Base-by-base conservation (phyloP, 2,113 vertebrate species). In the Stigmatopora nigra region DNA sequence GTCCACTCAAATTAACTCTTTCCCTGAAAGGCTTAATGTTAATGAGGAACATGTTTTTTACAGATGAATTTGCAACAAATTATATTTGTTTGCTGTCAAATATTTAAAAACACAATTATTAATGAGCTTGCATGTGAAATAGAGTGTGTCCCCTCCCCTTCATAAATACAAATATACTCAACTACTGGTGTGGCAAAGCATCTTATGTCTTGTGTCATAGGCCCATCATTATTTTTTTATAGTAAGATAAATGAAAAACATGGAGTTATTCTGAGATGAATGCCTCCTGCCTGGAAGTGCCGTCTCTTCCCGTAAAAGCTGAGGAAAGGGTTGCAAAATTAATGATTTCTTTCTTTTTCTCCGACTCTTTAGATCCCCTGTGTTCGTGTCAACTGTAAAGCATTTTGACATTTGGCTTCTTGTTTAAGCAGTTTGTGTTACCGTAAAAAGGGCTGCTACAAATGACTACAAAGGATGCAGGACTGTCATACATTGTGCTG, bases 341-440 rank as follows among this genome's bases (percentile, higher is more conserved):
- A 90, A 90, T 90, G 89, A 90, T 71, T 72, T 64, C 79, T 77
- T 79, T 89, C 77, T 82, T 48, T 63, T 51, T 9, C 22, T 15
- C 78, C 69, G 25, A 73, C 77, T 73, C 63, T 45, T 75, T 53
- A 9, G 70, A 81, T 87, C 81, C 71, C 81, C 73, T 70, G 76
- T 71, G 80, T 82, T 75, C 69, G 38, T 41, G 64, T 67, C 71
- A 82, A 89, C 49, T 76, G 55, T 90, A 88, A 91, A 81, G 72
- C 67, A 65, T 31, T 61, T 75, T 84, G 88, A 89, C 83, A 64
- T 82, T 78, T 78, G 75, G 69, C 69, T 77, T 73, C 77, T 82
- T 86, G 78, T 86, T 87, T 82, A 84, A 85, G 79, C 78, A 79
- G 56, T 67, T 68, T 46, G 31, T 70, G 63, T 62, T 76, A 66